Base-by-base conservation (phyloP, 2,113 vertebrate species). In the Python bivittatus region DNA sequence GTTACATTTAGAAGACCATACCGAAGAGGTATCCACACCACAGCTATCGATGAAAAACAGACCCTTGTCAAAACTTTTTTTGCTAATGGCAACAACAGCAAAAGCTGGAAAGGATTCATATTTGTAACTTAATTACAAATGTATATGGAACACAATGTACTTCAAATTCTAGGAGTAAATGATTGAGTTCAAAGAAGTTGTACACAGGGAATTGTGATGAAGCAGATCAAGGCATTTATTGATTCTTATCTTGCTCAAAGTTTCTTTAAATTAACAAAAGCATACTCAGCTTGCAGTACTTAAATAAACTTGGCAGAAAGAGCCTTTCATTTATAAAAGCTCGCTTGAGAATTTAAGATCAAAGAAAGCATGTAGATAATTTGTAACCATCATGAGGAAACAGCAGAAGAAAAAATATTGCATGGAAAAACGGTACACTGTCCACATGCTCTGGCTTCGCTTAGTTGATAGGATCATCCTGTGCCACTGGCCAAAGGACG, bases 261-360 rank as follows among this genome's bases (percentile, higher is more conserved):
- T 53, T 88, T 52, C 56, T 85, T 79, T 52, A 5, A 79, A 79
- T 44, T 15, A 90, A 83, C 2, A 88, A 93, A 57, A 23, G 38
- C 17, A 93, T 72, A 48, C 48, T 92, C 57, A 72, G 11, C 25
- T 86, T 86, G 88, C 58, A 64, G 25, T 13, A 44, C 27, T n/a
- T n/a, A n/a, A 20, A 7, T 22, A 38, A 87, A 87, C 54, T 83
- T 79, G 64, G 60, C 29, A 58, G 25, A 68, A 64, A 17, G 33
- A 33, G 33, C 25, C 52, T 5, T 23, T 27, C 38, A 7, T 90
- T 90, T 60, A 52, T 53, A 87, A 91, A 61, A 60, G 22, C 23
- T 88, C 54, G 38, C 89, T 90, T 90, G 83, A 93, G 13, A 87
- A 91, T 90, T 48, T 90, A 87, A 60, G 92, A 91, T 88, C 54